Evolutionary conservation across 2,797 vertebrate species (phyloP).

Genomic region (Nyctibius grandis): DNA sequence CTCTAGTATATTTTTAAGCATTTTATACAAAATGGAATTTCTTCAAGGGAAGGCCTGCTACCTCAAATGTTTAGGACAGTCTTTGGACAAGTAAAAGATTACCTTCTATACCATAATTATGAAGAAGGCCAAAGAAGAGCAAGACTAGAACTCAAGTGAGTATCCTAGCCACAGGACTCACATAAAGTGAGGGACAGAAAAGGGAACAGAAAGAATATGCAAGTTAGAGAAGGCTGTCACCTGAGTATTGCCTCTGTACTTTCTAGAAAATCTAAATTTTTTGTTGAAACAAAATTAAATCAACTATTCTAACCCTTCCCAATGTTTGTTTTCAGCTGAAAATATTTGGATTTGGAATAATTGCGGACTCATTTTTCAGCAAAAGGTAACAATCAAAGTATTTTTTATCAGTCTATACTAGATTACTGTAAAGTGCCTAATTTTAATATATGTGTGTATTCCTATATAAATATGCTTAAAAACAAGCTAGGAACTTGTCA

Average conservation of each 20-base stretch:
- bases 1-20: background rate
- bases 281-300: background rate
- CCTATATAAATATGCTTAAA: background rate
- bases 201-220: accelerated
- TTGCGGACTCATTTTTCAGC: background rate
- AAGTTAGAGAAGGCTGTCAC: background rate
- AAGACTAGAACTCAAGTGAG: background rate
- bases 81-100: background rate
- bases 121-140: background rate
- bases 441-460: background rate
- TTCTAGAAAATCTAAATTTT: background rate
- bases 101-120: background rate
- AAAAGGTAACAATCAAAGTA: background rate
- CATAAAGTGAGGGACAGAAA: background rate
- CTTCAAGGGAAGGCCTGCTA: background rate
- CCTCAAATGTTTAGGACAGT: accelerated
- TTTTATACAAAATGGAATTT: background rate
- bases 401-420: background rate
- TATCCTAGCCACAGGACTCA: background rate
- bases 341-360: background rate
- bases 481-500: background rate
- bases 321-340: background rate
- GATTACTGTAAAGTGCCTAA: background rate
- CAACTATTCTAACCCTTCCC: background rate
- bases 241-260: background rate